phyloP scores from a whole-genome alignment of 2,113 vertebrate genomes.

The Oxyruncus cristatus region DNA sequence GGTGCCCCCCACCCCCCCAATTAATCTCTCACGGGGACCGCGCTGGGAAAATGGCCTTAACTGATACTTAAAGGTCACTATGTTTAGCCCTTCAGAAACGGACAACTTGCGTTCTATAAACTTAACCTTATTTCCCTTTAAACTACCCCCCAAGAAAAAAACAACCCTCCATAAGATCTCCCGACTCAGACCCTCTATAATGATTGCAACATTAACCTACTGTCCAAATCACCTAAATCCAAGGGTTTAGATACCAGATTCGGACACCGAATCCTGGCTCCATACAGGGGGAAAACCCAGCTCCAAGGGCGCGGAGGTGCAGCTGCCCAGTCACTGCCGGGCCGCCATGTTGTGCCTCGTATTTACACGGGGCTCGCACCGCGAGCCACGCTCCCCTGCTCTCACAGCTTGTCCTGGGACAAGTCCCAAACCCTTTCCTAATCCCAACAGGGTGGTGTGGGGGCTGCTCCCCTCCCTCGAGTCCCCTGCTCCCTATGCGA shows the following conservation, averaged over 20 bases:
- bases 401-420: background rate
- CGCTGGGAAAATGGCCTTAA: background rate
- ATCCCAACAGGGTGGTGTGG: background rate
- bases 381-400: background rate
- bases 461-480: slow-evolving; percentile 7
- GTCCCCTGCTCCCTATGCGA: slow-evolving; percentile 18
- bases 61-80: background rate
- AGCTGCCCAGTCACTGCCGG: slow-evolving; percentile 51
- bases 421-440: background rate
- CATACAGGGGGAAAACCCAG: background rate
- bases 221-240: background rate
- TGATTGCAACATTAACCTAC: fast-evolving
- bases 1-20: background rate
- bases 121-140: background rate
- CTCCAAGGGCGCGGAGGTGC: slow-evolving; percentile 7
- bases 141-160: background rate
- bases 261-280: background rate
- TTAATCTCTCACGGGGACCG: background rate
- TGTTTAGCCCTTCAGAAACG: background rate
- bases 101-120: background rate
- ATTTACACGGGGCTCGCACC: background rate
- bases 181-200: background rate
- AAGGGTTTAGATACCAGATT: background rate
- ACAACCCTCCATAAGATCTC: background rate
- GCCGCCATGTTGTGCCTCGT: slow-evolving; percentile 59